Evolutionary conservation across 2,113 vertebrate species (phyloP).

Genomic region (Isichthys henryi): DNA sequence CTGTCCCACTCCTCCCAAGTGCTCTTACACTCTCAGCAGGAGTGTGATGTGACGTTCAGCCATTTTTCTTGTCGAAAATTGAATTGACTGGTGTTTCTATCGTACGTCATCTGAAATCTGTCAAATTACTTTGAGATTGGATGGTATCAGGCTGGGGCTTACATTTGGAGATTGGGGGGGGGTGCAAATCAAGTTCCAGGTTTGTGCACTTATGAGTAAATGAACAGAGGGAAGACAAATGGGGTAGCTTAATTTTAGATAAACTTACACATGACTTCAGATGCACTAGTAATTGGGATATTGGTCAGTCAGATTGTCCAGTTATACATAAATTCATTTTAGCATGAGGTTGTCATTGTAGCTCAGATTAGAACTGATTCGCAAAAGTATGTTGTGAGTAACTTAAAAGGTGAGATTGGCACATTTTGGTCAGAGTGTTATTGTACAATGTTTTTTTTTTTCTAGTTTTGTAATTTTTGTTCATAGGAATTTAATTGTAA

Average conservation of each 20-base stretch:
- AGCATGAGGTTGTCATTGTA: background rate
- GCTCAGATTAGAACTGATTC: background rate
- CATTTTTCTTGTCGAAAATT: slow-evolving; percentile 3
- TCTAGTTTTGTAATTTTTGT: slow-evolving; percentile 8
- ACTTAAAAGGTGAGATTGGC: slow-evolving; percentile 20
- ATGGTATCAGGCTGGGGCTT: background rate
- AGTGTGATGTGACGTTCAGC: background rate
- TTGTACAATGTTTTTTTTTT: slow-evolving; percentile 11
- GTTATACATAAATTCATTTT: background rate
- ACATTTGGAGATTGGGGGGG: background rate
- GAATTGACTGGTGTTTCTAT: background rate
- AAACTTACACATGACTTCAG: background rate
- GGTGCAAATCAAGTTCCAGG: background rate
- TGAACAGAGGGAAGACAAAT: background rate
- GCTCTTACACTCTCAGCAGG: background rate
- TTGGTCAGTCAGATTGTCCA: slow-evolving; percentile 1
- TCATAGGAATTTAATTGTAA: slow-evolving; percentile 25
- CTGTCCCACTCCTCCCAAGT: background rate
- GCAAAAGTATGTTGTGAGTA: slow-evolving; percentile 16
- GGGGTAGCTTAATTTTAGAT: background rate
- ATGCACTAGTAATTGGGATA: background rate
- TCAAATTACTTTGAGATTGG: slow-evolving; percentile 6
- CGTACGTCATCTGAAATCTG: background rate
- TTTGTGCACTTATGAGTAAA: background rate
- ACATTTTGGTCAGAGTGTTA: slow-evolving; percentile 32